These are phyloP conservation scores for Athene cunicularia DNA, from an alignment of 2,113 vertebrate genomes.

Conservation along the genomic window DNA sequence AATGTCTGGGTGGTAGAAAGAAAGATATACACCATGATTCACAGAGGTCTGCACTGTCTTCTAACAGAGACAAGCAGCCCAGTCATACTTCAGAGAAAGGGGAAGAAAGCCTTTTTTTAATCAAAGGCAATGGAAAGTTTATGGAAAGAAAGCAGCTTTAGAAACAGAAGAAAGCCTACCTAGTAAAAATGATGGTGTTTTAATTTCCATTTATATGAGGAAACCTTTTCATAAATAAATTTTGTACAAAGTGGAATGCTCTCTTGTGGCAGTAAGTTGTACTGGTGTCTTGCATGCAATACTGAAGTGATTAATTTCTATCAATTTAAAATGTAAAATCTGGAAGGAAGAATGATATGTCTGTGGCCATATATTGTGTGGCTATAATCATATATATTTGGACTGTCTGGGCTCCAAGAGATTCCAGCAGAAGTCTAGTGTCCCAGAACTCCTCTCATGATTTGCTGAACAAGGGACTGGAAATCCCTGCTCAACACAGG, in stretches of 20 bases:
- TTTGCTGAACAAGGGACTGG: background rate
- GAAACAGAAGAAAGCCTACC: background rate
- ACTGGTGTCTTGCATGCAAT: rapidly evolving
- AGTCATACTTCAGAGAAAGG: background rate
- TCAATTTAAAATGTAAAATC: background rate
- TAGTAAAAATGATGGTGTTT: background rate
- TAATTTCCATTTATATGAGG: background rate
- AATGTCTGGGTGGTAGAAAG: background rate
- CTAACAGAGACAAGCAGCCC: background rate
- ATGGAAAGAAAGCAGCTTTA: background rate
- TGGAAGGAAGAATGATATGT: background rate
- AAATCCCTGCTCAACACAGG: background rate
- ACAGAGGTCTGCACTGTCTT: background rate
- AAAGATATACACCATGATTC: background rate
- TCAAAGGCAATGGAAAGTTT: background rate
- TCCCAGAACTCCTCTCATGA: background rate
- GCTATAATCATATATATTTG: background rate
- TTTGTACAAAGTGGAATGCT: background rate
- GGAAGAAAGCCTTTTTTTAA: background rate
- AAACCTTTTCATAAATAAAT: background rate
- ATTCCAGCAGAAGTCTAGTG: background rate
- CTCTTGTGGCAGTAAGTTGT: background rate
- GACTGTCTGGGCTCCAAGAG: background rate
- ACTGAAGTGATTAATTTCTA: background rate
- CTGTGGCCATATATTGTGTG: background rate